Percentiles rank a stretch among this genome's conserved stretches.
These are phyloP conservation scores for Polietes domitor DNA, from an alignment of 2,888 invertebrate genomes.

Conservation along the genomic window DNA sequence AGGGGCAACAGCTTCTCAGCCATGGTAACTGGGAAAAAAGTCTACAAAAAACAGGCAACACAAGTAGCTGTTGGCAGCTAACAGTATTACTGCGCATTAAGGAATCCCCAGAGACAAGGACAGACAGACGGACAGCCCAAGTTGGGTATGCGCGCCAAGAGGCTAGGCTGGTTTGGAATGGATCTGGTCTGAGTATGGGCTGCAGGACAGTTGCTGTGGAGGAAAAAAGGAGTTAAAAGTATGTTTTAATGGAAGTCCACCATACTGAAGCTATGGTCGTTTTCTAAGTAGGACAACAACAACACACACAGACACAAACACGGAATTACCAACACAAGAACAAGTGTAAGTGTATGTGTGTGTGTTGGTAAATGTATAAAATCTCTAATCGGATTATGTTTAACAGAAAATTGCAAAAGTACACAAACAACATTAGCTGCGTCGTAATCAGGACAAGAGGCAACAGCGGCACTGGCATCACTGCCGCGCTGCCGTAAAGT, in stretches of 20 bases:
- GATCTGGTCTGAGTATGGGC: neutral
- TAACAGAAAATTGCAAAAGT: conserved; percentile 64
- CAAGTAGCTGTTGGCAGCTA: conserved; percentile 71
- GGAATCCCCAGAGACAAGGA: conserved; percentile 70
- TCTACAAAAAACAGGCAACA: conserved; percentile 6
- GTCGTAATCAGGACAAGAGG: conserved; percentile 39
- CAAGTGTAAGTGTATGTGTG: neutral
- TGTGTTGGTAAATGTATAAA: conserved; percentile 50
- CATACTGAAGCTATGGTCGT: conserved; percentile 67
- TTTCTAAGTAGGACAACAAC: conserved; percentile 59
- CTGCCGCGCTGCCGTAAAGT: neutral
- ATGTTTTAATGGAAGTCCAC: conserved; percentile 55
- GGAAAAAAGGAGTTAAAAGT: conserved; percentile 58
- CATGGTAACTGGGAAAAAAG: conserved; percentile 2
- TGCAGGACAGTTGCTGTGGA: conserved; percentile 12
- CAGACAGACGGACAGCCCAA: conserved; percentile 31
- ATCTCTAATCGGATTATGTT: conserved; percentile 65
- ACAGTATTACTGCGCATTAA: conserved; percentile 78
- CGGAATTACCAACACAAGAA: neutral
- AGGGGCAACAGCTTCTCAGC: neutral
- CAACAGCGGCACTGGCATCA: conserved; percentile 4
- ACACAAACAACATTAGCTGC: conserved; percentile 58
- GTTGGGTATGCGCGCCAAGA: neutral
- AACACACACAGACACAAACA: conserved; percentile 57
- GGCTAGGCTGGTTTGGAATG: conserved; percentile 24